Conservation (phyloP, 2,113 vertebrate species). For the Parotia lawesii region DNA sequence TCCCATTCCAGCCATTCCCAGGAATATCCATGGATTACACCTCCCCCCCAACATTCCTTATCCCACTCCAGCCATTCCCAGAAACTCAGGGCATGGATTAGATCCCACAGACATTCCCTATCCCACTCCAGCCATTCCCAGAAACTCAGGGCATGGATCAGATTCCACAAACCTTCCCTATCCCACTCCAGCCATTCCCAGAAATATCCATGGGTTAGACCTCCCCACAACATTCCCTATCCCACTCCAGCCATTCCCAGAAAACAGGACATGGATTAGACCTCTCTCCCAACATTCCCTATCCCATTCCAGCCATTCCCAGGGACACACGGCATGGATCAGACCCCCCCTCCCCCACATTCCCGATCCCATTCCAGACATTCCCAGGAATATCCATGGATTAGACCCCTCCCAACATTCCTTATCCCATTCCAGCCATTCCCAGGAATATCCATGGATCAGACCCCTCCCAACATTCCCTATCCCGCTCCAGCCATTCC, state of each 20-base stretch:
- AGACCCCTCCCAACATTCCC: no score
- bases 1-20: not conserved
- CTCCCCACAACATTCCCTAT: not conserved
- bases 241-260: not conserved
- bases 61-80: not conserved
- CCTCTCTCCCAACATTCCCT: no score
- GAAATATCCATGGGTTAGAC: rapidly evolving
- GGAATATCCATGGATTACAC: not conserved
- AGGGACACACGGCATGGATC: not conserved
- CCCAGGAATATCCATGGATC: not conserved
- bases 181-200: not conserved
- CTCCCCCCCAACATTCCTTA: not conserved
- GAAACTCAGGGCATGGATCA: not conserved
- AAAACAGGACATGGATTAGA: no score
- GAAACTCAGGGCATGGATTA: not conserved
- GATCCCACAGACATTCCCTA: not conserved
- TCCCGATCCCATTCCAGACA: not conserved
- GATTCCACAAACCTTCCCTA: no score
- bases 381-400: not conserved
- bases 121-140: not conserved
- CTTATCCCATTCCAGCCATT: not conserved
- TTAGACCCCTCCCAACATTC: no score
- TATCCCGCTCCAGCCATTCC: not conserved
- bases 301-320: not conserved
- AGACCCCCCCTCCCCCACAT: not conserved